Evolutionary conservation across 2,113 vertebrate species (phyloP), one percentile per base, ranked within the genome.

Genomic region (Megaleporinus macrocephalus): DNA sequence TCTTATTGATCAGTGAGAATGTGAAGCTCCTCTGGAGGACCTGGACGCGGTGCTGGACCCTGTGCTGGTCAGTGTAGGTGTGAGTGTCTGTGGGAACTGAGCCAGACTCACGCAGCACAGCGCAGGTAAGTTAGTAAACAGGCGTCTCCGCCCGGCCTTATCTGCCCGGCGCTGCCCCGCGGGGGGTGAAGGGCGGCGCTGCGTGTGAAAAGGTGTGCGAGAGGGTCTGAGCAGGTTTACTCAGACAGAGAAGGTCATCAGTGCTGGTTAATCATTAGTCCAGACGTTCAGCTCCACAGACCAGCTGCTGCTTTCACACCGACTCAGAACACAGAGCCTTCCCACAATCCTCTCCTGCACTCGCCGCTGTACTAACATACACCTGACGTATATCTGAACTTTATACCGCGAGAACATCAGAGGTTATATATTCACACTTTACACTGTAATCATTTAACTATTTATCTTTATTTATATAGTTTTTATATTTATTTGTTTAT

Each of bases 201-300:
- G 59, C 6, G 57, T 55, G 68, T 62, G 57, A 15, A 29, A 27
- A 22, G 33, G 18, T 55, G 53, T 6, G 3, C 22, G 18, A 22
- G 79, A 61, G 53, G 33, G 26, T 51, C 13, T n/a, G 15, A 63
- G 49, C 26, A 20, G 47, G 15, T 77, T 62, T 62, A 41, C 72
- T 57, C 63, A 73, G 44, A 5, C 18, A 86, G 75, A 61, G 77
- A 77, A 73, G 76, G 47, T 87, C 74, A 72, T 80, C 22, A 83
- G 81, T 78, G 82, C 69, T 33, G 49, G 79, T 89, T 91, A 93
- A 93, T 92, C 79, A 93, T 93, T 93, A 87, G 84, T 89, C 62
- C 81, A 73, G 59, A 80, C 68, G 81, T 49, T 75, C 55, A 86
- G 90, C 88, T 83, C 89, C 89, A 76, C 83, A 84, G 13, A 44